These are phyloP conservation scores for Ceyx melanurus DNA, from an alignment of 2,113 vertebrate species.

Conservation along the genomic window DNA sequence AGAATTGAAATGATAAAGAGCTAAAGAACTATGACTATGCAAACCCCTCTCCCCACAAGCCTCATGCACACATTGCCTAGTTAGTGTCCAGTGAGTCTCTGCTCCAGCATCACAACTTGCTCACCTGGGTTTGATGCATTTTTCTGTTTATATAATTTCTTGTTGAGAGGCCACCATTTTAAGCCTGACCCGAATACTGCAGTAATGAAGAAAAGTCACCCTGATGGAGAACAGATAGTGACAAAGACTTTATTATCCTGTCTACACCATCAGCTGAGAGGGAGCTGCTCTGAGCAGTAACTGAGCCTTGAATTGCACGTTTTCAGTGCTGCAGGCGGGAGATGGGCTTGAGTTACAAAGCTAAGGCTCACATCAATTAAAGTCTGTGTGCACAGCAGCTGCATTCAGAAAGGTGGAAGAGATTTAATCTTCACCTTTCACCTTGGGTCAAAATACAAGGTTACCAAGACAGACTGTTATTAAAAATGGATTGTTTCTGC, in stretches of 20 bases:
- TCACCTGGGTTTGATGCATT: background rate
- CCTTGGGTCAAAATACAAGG: slow-evolving; percentile 77
- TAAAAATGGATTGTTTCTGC: slow-evolving; percentile 71
- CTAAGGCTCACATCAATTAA: slow-evolving; percentile 74
- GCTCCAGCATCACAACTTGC: background rate
- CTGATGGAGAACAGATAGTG: slow-evolving; percentile 56
- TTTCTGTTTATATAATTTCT: background rate
- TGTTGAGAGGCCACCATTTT: slow-evolving; percentile 23
- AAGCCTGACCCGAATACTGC: slow-evolving; percentile 43
- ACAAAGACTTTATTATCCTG: slow-evolving; percentile 81
- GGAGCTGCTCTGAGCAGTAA: slow-evolving; percentile 76
- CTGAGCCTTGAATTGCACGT: slow-evolving; percentile 74
- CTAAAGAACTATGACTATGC: background rate
- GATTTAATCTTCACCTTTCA: slow-evolving; percentile 80
- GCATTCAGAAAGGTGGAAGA: slow-evolving; percentile 77
- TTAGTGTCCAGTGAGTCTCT: background rate
- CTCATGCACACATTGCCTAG: fast-evolving
- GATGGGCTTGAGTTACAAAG: slow-evolving; percentile 77
- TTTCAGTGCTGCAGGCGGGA: slow-evolving; percentile 71
- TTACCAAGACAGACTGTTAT: slow-evolving; percentile 71
- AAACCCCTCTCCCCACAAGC: background rate
- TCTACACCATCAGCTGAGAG: slow-evolving; percentile 65
- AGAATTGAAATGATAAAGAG: background rate
- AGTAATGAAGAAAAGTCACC: slow-evolving; percentile 52
- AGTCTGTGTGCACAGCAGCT: slow-evolving; percentile 77